phyloP scores from a whole-genome alignment of 2,888 invertebrate genomes.

The Oeneis ivallda region DNA sequence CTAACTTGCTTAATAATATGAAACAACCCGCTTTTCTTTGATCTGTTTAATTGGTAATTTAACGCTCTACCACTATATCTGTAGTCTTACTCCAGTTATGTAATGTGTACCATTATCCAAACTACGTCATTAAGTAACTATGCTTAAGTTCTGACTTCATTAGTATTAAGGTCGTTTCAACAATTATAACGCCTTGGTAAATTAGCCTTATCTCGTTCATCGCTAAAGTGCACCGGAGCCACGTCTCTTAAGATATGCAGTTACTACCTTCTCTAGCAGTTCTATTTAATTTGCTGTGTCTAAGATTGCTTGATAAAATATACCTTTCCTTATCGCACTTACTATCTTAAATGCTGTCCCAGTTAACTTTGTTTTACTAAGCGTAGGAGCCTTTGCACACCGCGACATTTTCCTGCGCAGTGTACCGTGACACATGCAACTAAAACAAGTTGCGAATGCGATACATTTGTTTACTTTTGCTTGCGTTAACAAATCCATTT shows the following conservation, averaged over 20 bases:
- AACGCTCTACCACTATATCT: slow-evolving; percentile 5
- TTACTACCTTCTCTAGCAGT: slow-evolving; percentile 21
- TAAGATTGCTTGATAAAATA: slow-evolving; percentile 29
- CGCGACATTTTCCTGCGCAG: not conserved
- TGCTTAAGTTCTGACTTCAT: slow-evolving; percentile 32
- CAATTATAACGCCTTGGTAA: slow-evolving; percentile 42
- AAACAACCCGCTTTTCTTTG: slow-evolving; percentile 10
- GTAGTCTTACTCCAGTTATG: slow-evolving; percentile 6
- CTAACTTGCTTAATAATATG: not conserved
- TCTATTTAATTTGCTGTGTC: slow-evolving; percentile 27
- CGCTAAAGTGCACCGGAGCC: slow-evolving; percentile 32
- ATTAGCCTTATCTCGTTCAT: slow-evolving; percentile 44
- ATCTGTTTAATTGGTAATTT: slow-evolving; percentile 11
- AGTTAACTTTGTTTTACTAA: slow-evolving; percentile 8
- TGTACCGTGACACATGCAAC: not conserved
- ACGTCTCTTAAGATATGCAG: slow-evolving; percentile 34
- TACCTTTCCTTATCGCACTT: slow-evolving; percentile 22
- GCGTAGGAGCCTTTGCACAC: not conserved
- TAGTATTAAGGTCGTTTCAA: slow-evolving; percentile 40
- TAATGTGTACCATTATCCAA: slow-evolving; percentile 14
- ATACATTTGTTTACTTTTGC: not conserved
- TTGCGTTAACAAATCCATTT: not conserved
- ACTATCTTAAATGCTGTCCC: slow-evolving; percentile 18
- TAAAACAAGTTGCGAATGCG: not conserved
- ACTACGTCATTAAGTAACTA: slow-evolving; percentile 18